These are phyloP conservation scores for Wiebesia pumilae DNA, from an alignment of 1,140 invertebrate genomes.

Conservation along the genomic window DNA sequence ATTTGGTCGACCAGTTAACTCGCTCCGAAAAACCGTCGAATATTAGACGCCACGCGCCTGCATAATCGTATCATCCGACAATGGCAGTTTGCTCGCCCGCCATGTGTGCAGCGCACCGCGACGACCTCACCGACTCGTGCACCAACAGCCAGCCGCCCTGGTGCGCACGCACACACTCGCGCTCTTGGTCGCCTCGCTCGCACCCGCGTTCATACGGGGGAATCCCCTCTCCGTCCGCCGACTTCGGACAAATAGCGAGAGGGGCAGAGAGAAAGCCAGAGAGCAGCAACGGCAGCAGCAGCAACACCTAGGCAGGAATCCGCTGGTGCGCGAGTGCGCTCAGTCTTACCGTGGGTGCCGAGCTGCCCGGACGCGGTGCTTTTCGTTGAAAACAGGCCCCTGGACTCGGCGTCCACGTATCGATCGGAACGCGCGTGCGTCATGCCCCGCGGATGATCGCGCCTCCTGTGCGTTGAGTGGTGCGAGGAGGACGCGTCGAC, in stretches of 20 bases:
- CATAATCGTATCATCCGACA: background rate
- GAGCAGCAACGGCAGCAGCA: background rate
- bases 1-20: background rate
- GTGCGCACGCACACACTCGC: background rate
- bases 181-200: background rate
- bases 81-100: background rate
- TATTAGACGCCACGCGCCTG: background rate
- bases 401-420: too few species aligned
- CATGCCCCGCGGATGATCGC: background rate
- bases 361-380: background rate
- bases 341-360: conserved; percentile 19
- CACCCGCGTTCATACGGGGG: background rate
- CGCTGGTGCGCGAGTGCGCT: background rate
- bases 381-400: background rate
- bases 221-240: too few species aligned
- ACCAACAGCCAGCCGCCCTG: background rate
- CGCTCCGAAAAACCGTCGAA: background rate
- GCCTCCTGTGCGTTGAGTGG: background rate
- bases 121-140: conserved; percentile 19
- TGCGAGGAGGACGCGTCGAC: background rate
- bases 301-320: background rate
- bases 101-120: conserved; percentile 21
- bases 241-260: background rate
- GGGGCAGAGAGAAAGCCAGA: conserved; percentile 9
- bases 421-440: too few species aligned